Conservation (phyloP, 2,888 invertebrate species). For the Punctoribates punctum region DNA sequence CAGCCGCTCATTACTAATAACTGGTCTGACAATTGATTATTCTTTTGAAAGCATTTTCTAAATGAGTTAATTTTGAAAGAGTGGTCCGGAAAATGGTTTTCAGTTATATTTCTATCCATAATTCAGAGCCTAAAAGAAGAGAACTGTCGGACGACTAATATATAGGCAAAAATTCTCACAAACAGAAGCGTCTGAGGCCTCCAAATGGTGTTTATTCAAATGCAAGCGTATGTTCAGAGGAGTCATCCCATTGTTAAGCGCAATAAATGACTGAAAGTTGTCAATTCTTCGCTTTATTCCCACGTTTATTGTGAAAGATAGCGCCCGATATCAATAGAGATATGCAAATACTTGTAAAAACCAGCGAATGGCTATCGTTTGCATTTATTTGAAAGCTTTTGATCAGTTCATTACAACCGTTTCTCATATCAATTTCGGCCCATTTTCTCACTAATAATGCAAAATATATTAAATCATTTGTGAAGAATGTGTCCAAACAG, state of each 20-base stretch:
- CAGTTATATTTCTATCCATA: no score
- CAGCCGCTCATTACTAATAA: no score
- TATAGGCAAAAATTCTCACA: not conserved
- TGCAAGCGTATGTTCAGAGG: constrained; percentile 16
- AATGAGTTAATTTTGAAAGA: no score
- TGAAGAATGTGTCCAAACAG: no score
- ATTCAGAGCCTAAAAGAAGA: no score
- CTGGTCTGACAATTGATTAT: no score
- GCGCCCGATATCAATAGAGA: not conserved
- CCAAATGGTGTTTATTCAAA: constrained; percentile 8
- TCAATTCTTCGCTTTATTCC: constrained; percentile 20
- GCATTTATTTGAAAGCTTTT: not conserved
- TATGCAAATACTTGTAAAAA: constrained; percentile 9
- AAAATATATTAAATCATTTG: not conserved
- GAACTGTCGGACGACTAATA: not conserved
- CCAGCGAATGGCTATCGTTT: not conserved
- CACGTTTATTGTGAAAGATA: constrained; percentile 15
- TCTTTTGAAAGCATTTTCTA: no score
- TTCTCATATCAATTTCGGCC: not conserved
- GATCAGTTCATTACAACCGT: constrained; percentile 4
- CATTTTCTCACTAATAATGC: not conserved
- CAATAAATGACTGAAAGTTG: constrained; percentile 17
- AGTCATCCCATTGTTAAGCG: constrained; percentile 17
- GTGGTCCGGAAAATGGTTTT: no score
- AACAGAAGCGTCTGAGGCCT: not conserved